Conservation (phyloP, 1,140 invertebrate genomes). For the Chionoecetes opilio region DNA sequence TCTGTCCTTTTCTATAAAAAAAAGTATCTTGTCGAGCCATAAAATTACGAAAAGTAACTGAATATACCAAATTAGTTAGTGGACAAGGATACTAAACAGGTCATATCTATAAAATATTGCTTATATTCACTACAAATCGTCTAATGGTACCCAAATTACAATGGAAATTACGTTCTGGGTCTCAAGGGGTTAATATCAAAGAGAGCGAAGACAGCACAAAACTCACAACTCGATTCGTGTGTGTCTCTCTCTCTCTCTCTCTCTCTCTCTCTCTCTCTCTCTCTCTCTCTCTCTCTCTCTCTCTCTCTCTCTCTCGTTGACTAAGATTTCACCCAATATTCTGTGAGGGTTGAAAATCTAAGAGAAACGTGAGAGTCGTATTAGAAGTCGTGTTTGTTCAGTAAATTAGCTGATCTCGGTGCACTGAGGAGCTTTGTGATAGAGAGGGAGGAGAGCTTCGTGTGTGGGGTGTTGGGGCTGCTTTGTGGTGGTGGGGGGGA, state of each 20-base stretch:
- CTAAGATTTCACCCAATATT: background rate
- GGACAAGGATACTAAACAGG: too few relatives aligned
- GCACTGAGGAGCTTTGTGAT: background rate
- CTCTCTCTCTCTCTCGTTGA: background rate
- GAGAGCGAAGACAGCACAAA: too few relatives aligned
- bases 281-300: slow-evolving; percentile 8
- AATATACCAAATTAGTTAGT: too few relatives aligned
- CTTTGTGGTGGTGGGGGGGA: background rate
- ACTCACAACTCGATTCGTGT: too few relatives aligned
- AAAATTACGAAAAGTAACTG: too few relatives aligned
- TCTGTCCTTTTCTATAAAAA: too few relatives aligned
- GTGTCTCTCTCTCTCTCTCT: background rate
- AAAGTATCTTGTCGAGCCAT: too few relatives aligned
- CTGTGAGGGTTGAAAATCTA: background rate
- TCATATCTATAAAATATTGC: too few relatives aligned
- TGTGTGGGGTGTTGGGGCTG: background rate
- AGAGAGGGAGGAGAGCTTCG: background rate
- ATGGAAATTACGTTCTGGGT: too few relatives aligned
- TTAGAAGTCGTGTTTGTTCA: background rate
- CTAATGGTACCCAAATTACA: too few relatives aligned
- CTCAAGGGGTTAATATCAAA: too few relatives aligned
- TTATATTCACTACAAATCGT: too few relatives aligned
- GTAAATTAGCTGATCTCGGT: slow-evolving; percentile 7
- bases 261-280: background rate
- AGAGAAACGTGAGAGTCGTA: background rate